Evolutionary conservation across 2,113 vertebrate genomes (phyloP).

Genomic region (Gymnarchus niloticus): DNA sequence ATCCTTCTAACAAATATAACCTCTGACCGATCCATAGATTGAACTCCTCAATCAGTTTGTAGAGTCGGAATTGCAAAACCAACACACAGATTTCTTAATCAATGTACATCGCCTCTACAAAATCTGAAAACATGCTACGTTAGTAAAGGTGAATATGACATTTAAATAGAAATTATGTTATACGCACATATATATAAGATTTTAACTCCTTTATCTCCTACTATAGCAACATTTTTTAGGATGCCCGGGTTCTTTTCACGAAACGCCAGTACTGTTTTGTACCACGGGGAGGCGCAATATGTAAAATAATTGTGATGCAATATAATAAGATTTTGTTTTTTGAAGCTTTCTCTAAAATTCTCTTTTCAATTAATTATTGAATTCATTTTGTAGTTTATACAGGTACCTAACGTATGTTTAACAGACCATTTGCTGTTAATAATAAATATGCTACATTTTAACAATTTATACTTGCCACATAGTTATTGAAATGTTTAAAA

Average conservation of each 20-base stretch:
- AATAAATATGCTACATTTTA: not conserved
- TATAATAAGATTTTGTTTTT: not conserved
- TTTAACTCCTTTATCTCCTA: not conserved
- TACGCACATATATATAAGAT: not conserved
- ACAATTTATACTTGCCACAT: not conserved
- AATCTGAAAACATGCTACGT: not conserved
- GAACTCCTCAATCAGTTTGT: not conserved
- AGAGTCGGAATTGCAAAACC: not conserved
- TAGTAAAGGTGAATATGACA: not conserved
- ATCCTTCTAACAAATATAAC: not conserved
- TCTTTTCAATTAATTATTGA: not conserved
- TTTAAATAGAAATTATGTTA: too few relatives aligned
- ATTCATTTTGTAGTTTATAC: not conserved
- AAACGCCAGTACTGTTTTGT: not conserved
- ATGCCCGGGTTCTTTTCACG: not conserved
- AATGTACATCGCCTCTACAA: not conserved
- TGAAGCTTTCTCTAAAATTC: not conserved
- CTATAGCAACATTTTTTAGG: not conserved
- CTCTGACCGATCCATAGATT: not conserved
- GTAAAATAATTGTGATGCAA: not conserved
- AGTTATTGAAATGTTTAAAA: slow-evolving; percentile 2
- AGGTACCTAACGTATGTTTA: not conserved
- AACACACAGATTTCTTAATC: not conserved
- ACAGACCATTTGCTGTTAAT: not conserved
- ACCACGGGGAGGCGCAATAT: not conserved